A percentile compares a stretch with the other conserved stretches of the same genome.
Conservation (phyloP, 2,113 vertebrate species). For the Bubo blakistoni region DNA sequence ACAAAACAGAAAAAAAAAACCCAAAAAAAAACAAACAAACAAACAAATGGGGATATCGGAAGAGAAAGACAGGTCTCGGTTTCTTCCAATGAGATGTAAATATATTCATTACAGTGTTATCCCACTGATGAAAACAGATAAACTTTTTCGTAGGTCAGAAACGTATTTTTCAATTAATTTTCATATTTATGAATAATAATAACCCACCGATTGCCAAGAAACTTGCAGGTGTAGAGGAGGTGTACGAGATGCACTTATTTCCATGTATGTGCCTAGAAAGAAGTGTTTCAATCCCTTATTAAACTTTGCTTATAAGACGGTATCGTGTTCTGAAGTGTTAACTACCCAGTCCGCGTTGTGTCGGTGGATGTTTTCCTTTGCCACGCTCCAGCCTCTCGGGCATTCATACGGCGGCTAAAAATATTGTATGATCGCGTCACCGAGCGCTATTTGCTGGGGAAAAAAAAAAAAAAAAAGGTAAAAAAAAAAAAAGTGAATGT, state of each 20-base stretch:
- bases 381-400: not conserved
- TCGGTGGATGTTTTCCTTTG: not conserved
- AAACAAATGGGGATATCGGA: not conserved
- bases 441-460: not conserved
- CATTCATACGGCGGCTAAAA: not conserved
- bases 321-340: slow-evolving; percentile 6
- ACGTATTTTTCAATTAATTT: slow-evolving; percentile 73
- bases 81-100: slow-evolving; percentile 73
- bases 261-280: slow-evolving; percentile 56
- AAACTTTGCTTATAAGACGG: slow-evolving; percentile 31
- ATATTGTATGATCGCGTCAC: not conserved
- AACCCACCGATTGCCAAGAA: slow-evolving; percentile 21
- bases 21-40: not conserved
- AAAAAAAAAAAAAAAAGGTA: too few species aligned
- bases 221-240: slow-evolving; percentile 25
- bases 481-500: not conserved
- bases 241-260: slow-evolving; percentile 32
- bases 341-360: not conserved
- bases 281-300: slow-evolving; percentile 58
- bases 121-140: slow-evolving; percentile 68
- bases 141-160: slow-evolving; percentile 65
- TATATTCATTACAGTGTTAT: slow-evolving; percentile 71
- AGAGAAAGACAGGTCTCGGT: not conserved
- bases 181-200: slow-evolving; percentile 49
- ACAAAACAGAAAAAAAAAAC: not conserved